Percentiles rank a stretch among this genome's conserved stretches.
These are phyloP conservation scores for Steinernema hermaphroditum DNA, from an alignment of 2,888 invertebrate genomes.

Conservation along the genomic window DNA sequence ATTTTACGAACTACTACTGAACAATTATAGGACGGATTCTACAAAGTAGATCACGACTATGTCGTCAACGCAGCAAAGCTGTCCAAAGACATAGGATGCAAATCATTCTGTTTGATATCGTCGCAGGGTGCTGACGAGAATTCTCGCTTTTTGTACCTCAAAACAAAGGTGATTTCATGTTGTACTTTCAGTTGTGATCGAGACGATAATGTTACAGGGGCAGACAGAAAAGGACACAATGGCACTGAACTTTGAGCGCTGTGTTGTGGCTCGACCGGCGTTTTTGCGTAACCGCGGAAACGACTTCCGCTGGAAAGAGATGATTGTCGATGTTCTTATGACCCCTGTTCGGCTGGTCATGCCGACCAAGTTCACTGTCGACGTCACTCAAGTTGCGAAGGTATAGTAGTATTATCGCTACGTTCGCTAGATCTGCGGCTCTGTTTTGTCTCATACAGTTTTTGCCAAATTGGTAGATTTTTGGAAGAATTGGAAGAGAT, in stretches of 20 bases:
- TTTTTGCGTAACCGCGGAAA: conserved; percentile 35
- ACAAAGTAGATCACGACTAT: conserved; percentile 71
- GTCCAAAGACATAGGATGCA: conserved; percentile 67
- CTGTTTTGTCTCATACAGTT: too few relatives aligned
- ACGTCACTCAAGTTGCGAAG: conserved; percentile 1
- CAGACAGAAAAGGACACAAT: conserved; percentile 46
- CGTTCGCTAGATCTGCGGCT: too few relatives aligned
- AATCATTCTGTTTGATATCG: conserved; percentile 69
- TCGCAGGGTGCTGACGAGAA: conserved; percentile 70
- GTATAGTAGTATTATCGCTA: neutral
- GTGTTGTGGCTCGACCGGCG: conserved; percentile 48
- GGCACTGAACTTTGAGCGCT: conserved; percentile 47
- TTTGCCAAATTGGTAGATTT: too few relatives aligned
- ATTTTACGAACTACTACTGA: too few relatives aligned
- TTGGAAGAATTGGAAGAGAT: too few relatives aligned
- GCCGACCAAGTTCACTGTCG: neutral
- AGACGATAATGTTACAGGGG: conserved; percentile 37
- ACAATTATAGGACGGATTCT: conserved; percentile 68
- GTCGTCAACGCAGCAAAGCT: conserved; percentile 69
- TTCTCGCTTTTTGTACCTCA: conserved; percentile 68
- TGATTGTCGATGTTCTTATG: neutral
- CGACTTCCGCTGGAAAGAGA: conserved; percentile 8
- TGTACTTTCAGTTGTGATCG: neutral
- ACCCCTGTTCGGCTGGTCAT: neutral
- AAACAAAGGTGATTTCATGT: conserved; percentile 68